phyloP scores from a whole-genome alignment of 1,140 invertebrate genomes.

The Scaptodrosophila lebanonensis region DNA sequence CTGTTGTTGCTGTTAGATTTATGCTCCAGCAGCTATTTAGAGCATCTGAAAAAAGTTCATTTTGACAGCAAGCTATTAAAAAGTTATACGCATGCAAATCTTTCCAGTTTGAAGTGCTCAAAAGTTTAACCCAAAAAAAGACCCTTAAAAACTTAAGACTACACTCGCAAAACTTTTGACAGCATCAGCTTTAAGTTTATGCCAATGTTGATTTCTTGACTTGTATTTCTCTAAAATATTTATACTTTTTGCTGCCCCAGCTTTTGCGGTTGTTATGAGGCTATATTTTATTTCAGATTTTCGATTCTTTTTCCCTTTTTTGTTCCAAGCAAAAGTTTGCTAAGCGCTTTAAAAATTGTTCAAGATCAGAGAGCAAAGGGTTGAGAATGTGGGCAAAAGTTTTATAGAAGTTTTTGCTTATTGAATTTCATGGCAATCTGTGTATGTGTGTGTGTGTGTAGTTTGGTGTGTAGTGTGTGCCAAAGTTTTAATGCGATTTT shows the following conservation, averaged over 20 bases:
- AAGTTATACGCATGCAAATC: constrained; percentile 6
- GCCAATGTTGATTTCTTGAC: constrained; percentile 59
- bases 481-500: constrained; percentile 71
- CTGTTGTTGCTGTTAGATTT: too few relatives aligned
- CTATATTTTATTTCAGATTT: constrained; percentile 13
- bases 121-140: constrained; percentile 21
- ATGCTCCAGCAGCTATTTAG: constrained; percentile 19
- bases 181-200: constrained; percentile 28
- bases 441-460: constrained; percentile 22
- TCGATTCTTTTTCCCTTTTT: constrained; percentile 36
- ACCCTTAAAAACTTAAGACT: constrained; percentile 37
- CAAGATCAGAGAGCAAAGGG: constrained; percentile 22
- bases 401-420: constrained; percentile 57
- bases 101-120: constrained; percentile 32
- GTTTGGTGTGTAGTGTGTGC: constrained; percentile 35
- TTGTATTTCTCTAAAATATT: constrained; percentile 23
- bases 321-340: constrained; percentile 24
- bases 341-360: too few relatives aligned
- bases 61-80: background rate
- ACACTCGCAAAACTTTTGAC: constrained; percentile 40
- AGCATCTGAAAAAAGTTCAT: constrained; percentile 31
- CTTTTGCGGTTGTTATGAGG: too few relatives aligned
- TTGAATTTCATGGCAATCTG: constrained; percentile 44
- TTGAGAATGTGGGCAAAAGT: constrained; percentile 36
- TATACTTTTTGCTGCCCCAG: constrained; percentile 13